Evolutionary conservation across 2,113 vertebrate species (phyloP).

Genomic region (Otocyon megalotis): DNA sequence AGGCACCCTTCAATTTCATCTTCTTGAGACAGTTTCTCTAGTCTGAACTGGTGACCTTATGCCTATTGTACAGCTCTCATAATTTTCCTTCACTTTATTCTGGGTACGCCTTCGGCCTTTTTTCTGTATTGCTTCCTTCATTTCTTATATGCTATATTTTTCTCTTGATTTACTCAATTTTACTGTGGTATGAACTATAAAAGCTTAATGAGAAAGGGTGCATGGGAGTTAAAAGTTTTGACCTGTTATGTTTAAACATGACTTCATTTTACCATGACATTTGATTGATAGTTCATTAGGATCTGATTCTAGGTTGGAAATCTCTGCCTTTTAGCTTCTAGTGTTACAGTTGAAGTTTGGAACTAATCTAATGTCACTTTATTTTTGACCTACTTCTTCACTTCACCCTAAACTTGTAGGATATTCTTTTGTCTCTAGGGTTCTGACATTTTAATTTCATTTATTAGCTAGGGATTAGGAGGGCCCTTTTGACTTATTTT

Average conservation of each 20-base stretch:
- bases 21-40: constrained; percentile 14
- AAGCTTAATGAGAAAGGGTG: not conserved
- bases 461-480: not conserved
- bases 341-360: constrained; percentile 20
- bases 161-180: constrained; percentile 14
- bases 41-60: not conserved
- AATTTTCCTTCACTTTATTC: not conserved
- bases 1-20: not conserved
- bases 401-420: not conserved
- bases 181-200: constrained; percentile 2
- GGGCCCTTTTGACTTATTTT: constrained; percentile 20
- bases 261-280: not conserved
- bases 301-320: not conserved
- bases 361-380: not conserved
- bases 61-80: not conserved
- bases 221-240: not conserved
- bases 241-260: constrained; percentile 20
- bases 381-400: not conserved
- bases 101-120: not conserved
- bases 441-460: constrained; percentile 21
- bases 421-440: not conserved
- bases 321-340: constrained; percentile 16
- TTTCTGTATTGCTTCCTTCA: not conserved
- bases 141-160: not conserved
- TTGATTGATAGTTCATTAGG: constrained; percentile 17